Base-by-base conservation (phyloP, 2,113 vertebrate genomes). In the Aix galericulata region DNA sequence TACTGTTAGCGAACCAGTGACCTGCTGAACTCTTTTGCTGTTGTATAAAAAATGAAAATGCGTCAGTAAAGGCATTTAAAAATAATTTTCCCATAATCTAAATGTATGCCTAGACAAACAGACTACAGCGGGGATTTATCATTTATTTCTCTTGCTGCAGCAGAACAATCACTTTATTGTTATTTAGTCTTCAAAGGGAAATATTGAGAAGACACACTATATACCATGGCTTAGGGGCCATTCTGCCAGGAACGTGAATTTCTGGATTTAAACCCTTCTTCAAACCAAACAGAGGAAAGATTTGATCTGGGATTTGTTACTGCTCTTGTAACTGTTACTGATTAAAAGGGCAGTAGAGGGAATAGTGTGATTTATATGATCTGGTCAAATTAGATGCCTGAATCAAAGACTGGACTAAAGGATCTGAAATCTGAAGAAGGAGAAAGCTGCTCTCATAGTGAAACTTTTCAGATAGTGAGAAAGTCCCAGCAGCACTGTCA, bases 111-210 rank as follows among this genome's bases (percentile, higher is more conserved):
- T 86, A 66, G 55, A 63, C 50, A 50, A 59, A 44, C 8, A 67
- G 67, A 69, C 63, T 82, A 50, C 26, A 69, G n/a, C 34, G 90
- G 34, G 34, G 15, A 58, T 93, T 89, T 91, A 50, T 76, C 50
- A 66, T 4, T 82, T 80, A 20, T 44, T 86, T 87, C 56, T 72
- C 32, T 91, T 87, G 20, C 48, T 79, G 44, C 34, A 60, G 31
- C n/a, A 68, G 52, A 89, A 56, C 8, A 46, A 11, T 36, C 71
- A 78, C 52, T 75, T 31, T 4, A 25, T 50, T 38, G 2, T 76
- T 50, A 50, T 36, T 91, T 83, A 77, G n/a, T 5, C 16, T 91
- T 90, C 50, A 50, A 63, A 80, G 7, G 29, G 27, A 27, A 79
- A 56, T 34, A 66, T 18, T 42, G 22, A 79, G 64, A 91, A 80